Base-by-base conservation (phyloP, 2,113 vertebrate species). In the Alaudala cheleensis region DNA sequence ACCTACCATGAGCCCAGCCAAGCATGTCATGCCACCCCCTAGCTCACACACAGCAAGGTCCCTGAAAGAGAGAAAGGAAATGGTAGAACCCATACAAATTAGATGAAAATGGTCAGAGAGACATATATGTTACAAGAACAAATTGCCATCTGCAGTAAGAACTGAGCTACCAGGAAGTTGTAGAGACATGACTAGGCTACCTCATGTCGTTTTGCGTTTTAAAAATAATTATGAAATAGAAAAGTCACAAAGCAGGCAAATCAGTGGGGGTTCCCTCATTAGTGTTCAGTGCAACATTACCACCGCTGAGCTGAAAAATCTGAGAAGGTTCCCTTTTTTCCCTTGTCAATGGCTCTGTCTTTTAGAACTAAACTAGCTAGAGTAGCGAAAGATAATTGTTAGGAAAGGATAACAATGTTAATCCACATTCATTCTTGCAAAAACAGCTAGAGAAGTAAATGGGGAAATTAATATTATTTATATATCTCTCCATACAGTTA, bases 1-100 rank as follows among this genome's bases (percentile, higher is more conserved):
- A 98, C 98, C 98, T 99, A 99, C 98, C 98, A 99, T 99, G 97
- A 99, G 98, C 96, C 98, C 98, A 98, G 98, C 98, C 97, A 99
- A 98, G 98, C 98, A 99, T 98, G 98, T 98, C 98, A 99, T 99
- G 97, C 98, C 98, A 98, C 98, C 98, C 97, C 98, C 98, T 97
- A 99, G 98, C 97, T 99, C 98, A 98, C 98, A 99, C 98, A 99
- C 98, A 97, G 98, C 98, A 98, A 98, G 98, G 97, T 97, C 98
- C 97, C 98, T 98, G 98, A 97, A 98, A 98, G 95, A 98, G 98
- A 98, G 98, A 98, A 98, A 98, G 97, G 97, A 98, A 98, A 98
- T 94, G 97, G 97, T 97, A 98, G 97, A 98, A 98, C 98, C 98
- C 98, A 98, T 98, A 98, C 98, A 99, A 99, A 98, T 98, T 96